phyloP scores from a whole-genome alignment of 1,140 invertebrate genomes.

The Pectinophora gossypiella region DNA sequence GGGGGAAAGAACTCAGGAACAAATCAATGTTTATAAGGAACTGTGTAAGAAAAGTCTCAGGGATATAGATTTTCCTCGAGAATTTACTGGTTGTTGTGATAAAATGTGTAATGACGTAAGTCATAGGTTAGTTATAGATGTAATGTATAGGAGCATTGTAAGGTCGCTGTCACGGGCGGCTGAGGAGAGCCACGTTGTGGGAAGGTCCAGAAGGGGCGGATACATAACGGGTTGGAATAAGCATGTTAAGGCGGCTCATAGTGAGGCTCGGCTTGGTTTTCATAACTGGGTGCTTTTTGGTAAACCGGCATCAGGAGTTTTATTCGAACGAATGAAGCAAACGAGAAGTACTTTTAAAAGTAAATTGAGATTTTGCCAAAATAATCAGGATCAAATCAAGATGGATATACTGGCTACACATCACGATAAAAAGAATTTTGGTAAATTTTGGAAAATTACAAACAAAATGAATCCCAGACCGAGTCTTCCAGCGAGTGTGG shows the following conservation, averaged over 20 bases:
- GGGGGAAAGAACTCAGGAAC: neutral
- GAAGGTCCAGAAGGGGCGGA: neutral
- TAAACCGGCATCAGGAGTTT: neutral
- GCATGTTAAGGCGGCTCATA: neutral
- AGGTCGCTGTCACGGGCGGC: neutral
- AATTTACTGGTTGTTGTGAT: neutral
- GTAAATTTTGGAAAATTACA: slow-evolving; percentile 1
- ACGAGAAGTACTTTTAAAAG: neutral
- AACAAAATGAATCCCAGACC: neutral
- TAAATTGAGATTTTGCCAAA: neutral
- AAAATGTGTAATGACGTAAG: neutral
- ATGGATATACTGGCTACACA: neutral
- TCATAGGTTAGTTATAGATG: neutral
- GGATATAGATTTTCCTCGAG: neutral
- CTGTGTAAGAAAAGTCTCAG: neutral
- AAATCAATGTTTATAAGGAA: neutral
- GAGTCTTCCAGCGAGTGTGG: neutral
- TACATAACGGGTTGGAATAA: neutral
- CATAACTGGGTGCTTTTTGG: neutral
- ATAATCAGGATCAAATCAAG: neutral
- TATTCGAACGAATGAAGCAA: neutral
- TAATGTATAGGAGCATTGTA: neutral
- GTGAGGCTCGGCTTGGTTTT: neutral
- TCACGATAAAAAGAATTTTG: neutral
- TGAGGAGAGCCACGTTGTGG: no score